Percentiles rank a stretch among this genome's conserved stretches.
Evolutionary conservation across 2,797 vertebrate species (phyloP).

Genomic region (Melanotaenia parkinsoni): DNA sequence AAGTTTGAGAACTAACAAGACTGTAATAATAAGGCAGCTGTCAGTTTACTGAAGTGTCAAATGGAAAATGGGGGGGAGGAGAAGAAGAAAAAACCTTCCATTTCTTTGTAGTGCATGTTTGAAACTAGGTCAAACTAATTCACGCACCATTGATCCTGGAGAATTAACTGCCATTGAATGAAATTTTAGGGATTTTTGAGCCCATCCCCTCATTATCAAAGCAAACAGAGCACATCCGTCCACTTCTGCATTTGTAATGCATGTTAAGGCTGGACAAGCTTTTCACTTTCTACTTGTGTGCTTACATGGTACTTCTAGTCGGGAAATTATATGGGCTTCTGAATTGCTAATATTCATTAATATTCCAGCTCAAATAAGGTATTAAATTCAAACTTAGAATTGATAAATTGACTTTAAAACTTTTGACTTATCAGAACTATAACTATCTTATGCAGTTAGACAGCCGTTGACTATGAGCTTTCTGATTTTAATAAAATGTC

Average conservation of each 20-base stretch:
- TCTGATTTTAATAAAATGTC: not conserved
- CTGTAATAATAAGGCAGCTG: slow-evolving; percentile 4
- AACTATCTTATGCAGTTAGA: too few relatives aligned
- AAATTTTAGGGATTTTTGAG: slow-evolving; percentile 44
- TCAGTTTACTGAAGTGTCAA: slow-evolving; percentile 18
- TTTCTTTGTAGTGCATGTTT: slow-evolving; percentile 48
- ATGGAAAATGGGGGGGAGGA: slow-evolving; percentile 13
- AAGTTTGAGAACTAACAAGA: slow-evolving; percentile 1
- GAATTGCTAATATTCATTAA: not conserved
- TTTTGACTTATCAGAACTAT: not conserved
- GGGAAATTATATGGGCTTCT: not conserved
- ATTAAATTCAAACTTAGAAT: not conserved
- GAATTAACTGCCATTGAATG: slow-evolving; percentile 69
- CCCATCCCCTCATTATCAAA: slow-evolving; percentile 60
- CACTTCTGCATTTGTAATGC: slow-evolving; percentile 18
- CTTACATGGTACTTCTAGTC: not conserved
- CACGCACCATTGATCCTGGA: slow-evolving; percentile 69
- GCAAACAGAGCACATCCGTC: slow-evolving; percentile 57
- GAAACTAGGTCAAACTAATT: slow-evolving; percentile 77
- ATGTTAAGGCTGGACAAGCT: not conserved
- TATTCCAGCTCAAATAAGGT: not conserved
- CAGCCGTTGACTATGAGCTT: not conserved
- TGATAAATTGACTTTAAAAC: not conserved
- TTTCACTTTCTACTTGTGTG: slow-evolving; percentile 17
- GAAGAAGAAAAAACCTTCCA: slow-evolving; percentile 6